Evolutionary conservation across 2,113 vertebrate species (phyloP).

Genomic region (Nibea albiflora): DNA sequence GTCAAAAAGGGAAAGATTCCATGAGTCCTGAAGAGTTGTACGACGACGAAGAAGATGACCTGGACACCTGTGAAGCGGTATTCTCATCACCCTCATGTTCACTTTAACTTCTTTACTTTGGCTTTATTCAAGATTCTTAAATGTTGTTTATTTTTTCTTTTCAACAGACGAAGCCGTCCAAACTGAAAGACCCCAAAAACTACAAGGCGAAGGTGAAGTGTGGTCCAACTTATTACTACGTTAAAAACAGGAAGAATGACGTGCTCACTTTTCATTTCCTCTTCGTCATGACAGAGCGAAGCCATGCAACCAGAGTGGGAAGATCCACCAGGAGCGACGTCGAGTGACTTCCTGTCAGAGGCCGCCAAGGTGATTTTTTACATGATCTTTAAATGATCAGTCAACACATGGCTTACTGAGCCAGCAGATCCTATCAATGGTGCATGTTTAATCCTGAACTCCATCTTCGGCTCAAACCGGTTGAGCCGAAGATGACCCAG

Average conservation of each 20-base stretch:
- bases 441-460: neutral
- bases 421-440: neutral
- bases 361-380: constrained; percentile 74
- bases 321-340: constrained; percentile 61
- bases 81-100: neutral
- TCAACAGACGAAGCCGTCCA: constrained; percentile 67
- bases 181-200: constrained; percentile 56
- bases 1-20: neutral
- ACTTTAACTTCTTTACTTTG: neutral
- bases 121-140: neutral
- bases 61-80: constrained; percentile 63
- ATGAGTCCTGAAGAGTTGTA: neutral
- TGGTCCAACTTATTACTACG: neutral
- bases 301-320: constrained; percentile 5
- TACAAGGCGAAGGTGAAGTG: constrained; percentile 59
- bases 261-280: neutral
- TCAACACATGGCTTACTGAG: neutral
- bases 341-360: constrained; percentile 73
- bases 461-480: neutral
- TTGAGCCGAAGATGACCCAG: neutral
- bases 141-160: neutral
- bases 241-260: too few relatives aligned
- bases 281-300: constrained; percentile 55
- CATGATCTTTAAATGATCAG: neutral
- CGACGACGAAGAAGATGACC: constrained; percentile 32